These are phyloP conservation scores for Anoplius nigerrimus DNA, from an alignment of 2,888 invertebrate species.

Conservation along the genomic window DNA sequence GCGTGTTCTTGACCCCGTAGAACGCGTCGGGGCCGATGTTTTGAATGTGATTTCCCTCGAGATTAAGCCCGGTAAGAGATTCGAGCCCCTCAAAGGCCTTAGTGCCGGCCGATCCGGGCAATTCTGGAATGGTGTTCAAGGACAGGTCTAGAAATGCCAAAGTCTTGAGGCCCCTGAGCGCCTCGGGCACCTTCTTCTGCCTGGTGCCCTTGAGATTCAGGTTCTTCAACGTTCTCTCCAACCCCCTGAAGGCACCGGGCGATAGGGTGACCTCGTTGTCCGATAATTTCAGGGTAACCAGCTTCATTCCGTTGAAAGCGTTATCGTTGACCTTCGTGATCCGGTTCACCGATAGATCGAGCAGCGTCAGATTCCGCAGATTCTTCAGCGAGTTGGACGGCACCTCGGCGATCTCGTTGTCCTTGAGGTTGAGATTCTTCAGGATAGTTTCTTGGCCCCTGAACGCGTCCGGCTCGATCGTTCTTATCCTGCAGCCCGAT, in stretches of 20 bases:
- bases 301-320: conserved; percentile 85
- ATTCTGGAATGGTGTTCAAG: conserved; percentile 89
- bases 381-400: conserved; percentile 84
- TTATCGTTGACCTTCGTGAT: conserved; percentile 84
- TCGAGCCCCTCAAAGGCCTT: conserved; percentile 86
- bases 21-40: conserved; percentile 86
- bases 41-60: conserved; percentile 92
- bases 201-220: conserved; percentile 91
- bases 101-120: conserved; percentile 83
- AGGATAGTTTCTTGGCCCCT: conserved; percentile 88
- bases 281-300: conserved; percentile 89
- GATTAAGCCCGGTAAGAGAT: conserved; percentile 89
- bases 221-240: conserved; percentile 90
- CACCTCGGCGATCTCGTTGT: conserved; percentile 87
- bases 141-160: conserved; percentile 93
- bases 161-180: conserved; percentile 85
- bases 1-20: conserved; percentile 85
- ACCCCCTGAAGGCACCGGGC: conserved; percentile 83
- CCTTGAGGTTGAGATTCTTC: conserved; percentile 89
- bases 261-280: conserved; percentile 90
- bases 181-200: conserved; percentile 87
- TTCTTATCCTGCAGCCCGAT: conserved; percentile 86
- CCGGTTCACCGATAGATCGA: conserved; percentile 90
- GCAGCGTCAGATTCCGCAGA: conserved; percentile 83
- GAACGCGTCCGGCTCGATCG: conserved; percentile 85